Evolutionary conservation across 2,113 vertebrate genomes (phyloP).

Genomic region (Psittacus erithacus): DNA sequence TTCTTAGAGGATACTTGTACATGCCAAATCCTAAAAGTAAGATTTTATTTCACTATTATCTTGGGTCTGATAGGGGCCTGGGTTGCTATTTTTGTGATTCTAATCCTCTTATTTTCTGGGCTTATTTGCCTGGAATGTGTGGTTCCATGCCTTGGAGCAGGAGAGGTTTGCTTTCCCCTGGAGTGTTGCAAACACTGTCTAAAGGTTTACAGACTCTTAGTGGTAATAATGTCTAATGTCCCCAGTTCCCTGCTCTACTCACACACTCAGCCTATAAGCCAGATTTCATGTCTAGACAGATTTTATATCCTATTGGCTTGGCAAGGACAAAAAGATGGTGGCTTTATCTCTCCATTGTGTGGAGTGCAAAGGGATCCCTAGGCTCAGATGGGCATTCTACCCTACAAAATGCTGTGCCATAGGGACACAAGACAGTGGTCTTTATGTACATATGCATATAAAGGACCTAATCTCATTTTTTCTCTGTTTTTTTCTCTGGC

Average conservation of each 20-base stretch:
- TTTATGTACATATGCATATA: not conserved
- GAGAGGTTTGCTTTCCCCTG: not conserved
- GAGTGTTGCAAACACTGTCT: not conserved
- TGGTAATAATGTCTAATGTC: not conserved
- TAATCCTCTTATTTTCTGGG: not conserved
- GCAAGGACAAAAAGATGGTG: not conserved
- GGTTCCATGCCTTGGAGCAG: not conserved
- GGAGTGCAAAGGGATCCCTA: not conserved
- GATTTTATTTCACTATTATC: not conserved
- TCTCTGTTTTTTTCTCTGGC: not conserved
- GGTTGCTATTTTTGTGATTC: not conserved
- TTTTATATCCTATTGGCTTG: not conserved
- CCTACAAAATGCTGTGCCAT: not conserved
- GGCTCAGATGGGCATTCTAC: not conserved
- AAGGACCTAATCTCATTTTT: not conserved
- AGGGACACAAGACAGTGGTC: no score
- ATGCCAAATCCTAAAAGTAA: not conserved
- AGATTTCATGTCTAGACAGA: not conserved
- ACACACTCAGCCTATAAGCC: not conserved
- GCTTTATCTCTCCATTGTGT: not conserved
- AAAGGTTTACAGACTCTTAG: not conserved
- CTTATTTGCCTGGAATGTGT: not conserved
- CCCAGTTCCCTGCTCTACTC: not conserved
- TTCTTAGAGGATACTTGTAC: no score
- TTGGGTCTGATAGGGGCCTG: not conserved